Conservation (phyloP, 2,113 vertebrate genomes). For the Oophaga pumilio region DNA sequence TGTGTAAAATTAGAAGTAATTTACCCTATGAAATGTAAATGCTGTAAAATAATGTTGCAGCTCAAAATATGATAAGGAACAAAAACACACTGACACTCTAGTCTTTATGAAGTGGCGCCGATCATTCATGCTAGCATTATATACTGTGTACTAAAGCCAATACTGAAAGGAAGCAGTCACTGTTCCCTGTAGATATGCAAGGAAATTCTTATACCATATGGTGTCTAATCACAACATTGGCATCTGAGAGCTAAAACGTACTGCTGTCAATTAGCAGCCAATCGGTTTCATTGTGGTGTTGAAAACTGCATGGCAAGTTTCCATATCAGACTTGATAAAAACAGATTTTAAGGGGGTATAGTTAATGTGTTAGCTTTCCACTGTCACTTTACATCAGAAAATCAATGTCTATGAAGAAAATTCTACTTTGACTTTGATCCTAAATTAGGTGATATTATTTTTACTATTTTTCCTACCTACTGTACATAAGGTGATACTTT, state of each 20-base stretch:
- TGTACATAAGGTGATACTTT: too few relatives aligned
- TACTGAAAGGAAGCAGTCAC: conserved; percentile 22
- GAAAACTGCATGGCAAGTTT: conserved; percentile 48
- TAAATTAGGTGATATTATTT: too few relatives aligned
- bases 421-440: not conserved
- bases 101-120: conserved; percentile 26
- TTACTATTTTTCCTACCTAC: too few relatives aligned
- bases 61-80: conserved; percentile 42
- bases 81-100: conserved; percentile 47
- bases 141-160: conserved; percentile 41
- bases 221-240: conserved; percentile 54
- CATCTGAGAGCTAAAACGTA: conserved; percentile 48
- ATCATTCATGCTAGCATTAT: conserved; percentile 40
- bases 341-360: conserved; percentile 34
- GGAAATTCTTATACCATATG: conserved; percentile 47
- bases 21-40: conserved; percentile 35
- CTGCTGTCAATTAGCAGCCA: conserved; percentile 50
- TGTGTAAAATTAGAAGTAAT: conserved; percentile 38
- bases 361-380: not conserved
- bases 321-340: conserved; percentile 51
- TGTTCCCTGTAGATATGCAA: conserved; percentile 48
- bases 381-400: conserved; percentile 5
- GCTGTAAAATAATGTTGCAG: conserved; percentile 28
- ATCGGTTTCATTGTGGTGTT: conserved; percentile 40
- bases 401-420: conserved; percentile 12